phyloP scores from a whole-genome alignment of 2,113 vertebrate genomes.

The Alosa alosa region DNA sequence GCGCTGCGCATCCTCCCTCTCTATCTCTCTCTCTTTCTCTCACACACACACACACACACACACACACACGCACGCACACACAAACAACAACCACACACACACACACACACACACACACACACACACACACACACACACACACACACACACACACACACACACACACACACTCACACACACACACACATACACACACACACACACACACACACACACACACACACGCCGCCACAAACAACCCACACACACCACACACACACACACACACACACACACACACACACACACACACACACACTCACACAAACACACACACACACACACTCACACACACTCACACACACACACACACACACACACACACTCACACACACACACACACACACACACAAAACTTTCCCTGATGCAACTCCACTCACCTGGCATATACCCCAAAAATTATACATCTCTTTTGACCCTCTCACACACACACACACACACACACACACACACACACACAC shows the following conservation, averaged over 20 bases:
- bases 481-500: background rate
- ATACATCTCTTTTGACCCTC: slow-evolving; percentile 7
- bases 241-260: slow-evolving; percentile 9
- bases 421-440: background rate
- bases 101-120: background rate
- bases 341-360: too few species aligned
- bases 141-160: background rate
- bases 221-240: too few species aligned
- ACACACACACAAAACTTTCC: slow-evolving; percentile 5
- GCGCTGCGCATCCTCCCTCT: background rate
- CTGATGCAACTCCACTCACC: slow-evolving; percentile 17
- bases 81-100: background rate
- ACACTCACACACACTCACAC: too few species aligned
- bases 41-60: slow-evolving; percentile 14
- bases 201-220: slow-evolving; percentile 1
- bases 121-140: background rate
- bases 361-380: slow-evolving; percentile 23
- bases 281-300: slow-evolving; percentile 8
- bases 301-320: background rate
- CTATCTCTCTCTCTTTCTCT: background rate
- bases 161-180: slow-evolving; percentile 23
- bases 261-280: slow-evolving; percentile 25
- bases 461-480: background rate
- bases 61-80: slow-evolving; percentile 18
- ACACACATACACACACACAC: slow-evolving; percentile 17